These are phyloP conservation scores for Centropus unirufus DNA, from an alignment of 2,113 vertebrate genomes.

Conservation along the genomic window DNA sequence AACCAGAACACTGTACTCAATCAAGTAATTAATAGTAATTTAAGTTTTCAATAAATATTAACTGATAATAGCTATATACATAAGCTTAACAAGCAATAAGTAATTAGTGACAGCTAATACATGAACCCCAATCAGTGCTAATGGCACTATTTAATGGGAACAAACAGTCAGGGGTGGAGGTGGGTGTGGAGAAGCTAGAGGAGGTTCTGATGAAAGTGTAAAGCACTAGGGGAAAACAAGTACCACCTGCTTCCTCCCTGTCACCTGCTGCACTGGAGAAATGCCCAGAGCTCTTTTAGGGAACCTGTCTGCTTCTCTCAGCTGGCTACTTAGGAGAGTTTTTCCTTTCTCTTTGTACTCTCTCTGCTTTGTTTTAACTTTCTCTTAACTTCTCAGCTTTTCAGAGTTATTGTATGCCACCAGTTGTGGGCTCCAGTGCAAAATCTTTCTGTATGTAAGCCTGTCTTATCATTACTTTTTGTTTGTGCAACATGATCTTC, in stretches of 20 bases:
- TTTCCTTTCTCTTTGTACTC: background rate
- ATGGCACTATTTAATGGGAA: background rate
- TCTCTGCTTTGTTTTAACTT: background rate
- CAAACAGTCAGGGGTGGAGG: no score
- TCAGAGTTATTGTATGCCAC: background rate
- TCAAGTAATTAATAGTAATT: background rate
- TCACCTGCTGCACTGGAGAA: background rate
- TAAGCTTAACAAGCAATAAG: background rate
- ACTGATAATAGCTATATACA: accelerated
- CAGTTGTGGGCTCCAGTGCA: background rate
- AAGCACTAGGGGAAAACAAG: background rate
- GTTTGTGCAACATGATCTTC: background rate
- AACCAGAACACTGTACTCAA: background rate
- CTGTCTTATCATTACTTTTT: background rate
- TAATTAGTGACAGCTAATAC: background rate
- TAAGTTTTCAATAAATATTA: background rate
- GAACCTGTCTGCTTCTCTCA: background rate
- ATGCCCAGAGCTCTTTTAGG: background rate
- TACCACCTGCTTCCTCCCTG: no score
- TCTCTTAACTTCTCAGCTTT: background rate
- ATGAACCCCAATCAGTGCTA: accelerated
- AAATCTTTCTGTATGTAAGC: background rate
- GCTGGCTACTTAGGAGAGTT: background rate
- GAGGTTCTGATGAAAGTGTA: background rate
- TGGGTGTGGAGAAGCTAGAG: background rate